These are phyloP conservation scores for Zeuzera pyrina DNA, from an alignment of 2,888 invertebrate genomes.

Conservation along the genomic window DNA sequence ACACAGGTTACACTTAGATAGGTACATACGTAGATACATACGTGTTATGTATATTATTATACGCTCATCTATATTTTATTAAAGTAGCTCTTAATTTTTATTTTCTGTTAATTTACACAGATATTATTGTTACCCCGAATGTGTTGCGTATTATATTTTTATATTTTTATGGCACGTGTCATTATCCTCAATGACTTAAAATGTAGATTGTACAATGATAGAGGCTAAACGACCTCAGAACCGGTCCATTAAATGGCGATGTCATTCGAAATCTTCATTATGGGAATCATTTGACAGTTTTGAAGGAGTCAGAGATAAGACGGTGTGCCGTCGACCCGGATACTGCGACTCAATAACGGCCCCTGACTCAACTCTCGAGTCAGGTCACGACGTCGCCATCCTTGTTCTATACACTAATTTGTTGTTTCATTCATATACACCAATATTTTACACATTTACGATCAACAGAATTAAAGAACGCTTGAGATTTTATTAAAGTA, in stretches of 20 bases:
- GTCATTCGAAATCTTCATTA: conserved; percentile 22
- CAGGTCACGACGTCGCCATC: conserved; percentile 36
- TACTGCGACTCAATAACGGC: conserved; percentile 25
- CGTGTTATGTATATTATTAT: too few species aligned
- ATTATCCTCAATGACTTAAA: too few species aligned
- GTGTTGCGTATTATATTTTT: too few species aligned
- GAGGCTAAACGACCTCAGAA: conserved; percentile 20
- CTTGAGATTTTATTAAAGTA: too few species aligned
- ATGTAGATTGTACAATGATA: conserved; percentile 3
- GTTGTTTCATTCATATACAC: not conserved
- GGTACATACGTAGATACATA: too few species aligned
- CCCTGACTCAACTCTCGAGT: conserved; percentile 29
- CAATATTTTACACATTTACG: conserved; percentile 5
- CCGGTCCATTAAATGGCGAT: conserved; percentile 21
- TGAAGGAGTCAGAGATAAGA: conserved; percentile 31
- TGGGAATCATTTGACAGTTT: conserved; percentile 26
- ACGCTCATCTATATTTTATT: too few species aligned
- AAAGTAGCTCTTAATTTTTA: too few species aligned
- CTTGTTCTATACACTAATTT: conserved; percentile 14
- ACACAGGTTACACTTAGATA: too few species aligned
- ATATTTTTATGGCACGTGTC: too few species aligned
- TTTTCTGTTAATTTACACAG: too few species aligned
- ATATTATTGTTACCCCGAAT: too few species aligned
- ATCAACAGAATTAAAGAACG: not conserved
- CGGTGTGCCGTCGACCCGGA: conserved; percentile 44